phyloP scores from a whole-genome alignment of 2,888 invertebrate species.

The Dinocampus coccinellae region DNA sequence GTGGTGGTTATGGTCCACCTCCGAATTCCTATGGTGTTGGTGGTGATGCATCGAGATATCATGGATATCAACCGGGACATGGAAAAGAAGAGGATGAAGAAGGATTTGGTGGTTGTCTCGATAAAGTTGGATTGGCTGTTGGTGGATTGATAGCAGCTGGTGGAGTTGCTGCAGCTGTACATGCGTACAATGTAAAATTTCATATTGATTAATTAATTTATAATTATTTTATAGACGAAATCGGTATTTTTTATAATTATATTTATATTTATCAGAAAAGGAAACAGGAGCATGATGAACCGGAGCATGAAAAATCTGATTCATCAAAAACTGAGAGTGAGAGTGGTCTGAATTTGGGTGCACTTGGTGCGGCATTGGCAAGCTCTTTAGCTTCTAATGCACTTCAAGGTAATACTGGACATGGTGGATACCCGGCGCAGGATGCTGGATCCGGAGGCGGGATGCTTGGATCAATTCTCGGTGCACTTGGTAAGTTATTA shows the following conservation, averaged over 20 bases:
- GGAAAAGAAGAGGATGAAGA: constrained; percentile 59
- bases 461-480: constrained; percentile 63
- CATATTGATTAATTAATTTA: neutral
- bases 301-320: constrained; percentile 59
- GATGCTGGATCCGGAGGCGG: constrained; percentile 51
- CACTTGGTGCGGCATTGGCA: constrained; percentile 63
- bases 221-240: constrained; percentile 17
- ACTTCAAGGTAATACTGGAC: constrained; percentile 51
- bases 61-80: constrained; percentile 55
- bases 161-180: constrained; percentile 65
- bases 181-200: constrained; percentile 59
- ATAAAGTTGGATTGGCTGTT: constrained; percentile 64
- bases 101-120: constrained; percentile 57
- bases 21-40: constrained; percentile 46
- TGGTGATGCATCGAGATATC: constrained; percentile 49
- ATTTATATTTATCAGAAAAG: constrained; percentile 23
- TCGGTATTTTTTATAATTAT: constrained; percentile 1
- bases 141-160: constrained; percentile 66
- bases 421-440: constrained; percentile 52
- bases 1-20: constrained; percentile 53
- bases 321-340: constrained; percentile 58
- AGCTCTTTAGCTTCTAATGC: constrained; percentile 62
- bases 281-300: constrained; percentile 40
- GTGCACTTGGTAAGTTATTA: constrained; percentile 58
- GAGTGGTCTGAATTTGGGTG: constrained; percentile 59